Base-by-base conservation (phyloP, 2,797 vertebrate genomes). In the Pangasius sanitwongsei region DNA sequence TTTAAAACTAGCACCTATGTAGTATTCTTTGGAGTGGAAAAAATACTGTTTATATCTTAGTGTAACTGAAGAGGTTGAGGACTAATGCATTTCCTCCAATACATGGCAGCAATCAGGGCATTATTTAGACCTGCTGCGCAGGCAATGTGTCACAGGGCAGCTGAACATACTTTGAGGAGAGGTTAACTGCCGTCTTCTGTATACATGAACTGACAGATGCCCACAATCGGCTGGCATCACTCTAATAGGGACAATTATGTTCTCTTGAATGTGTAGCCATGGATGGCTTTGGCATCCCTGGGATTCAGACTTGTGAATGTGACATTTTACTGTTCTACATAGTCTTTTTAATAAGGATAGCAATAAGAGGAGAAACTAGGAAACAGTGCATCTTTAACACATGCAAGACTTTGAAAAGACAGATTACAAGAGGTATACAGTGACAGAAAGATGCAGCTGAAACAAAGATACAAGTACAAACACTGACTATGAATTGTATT, bases 121-220 rank as follows among this genome's bases (percentile, higher is more conserved):
- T 37, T 59, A 18, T 81, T 81, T 81, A 37, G 9, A 59, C 31
- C 44, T 37, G 31, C 31, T 37, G 78, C 9, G 6, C 31, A 37
- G 59, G 31, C 18, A 59, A 18, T 34, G 53, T 81, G n/a, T 81
- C 53, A 57, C 53, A 81, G 9, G 31, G 78, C 53, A 57, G n/a
- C 53, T 34, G 78, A 81, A 23, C 53, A 37, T 31, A 37, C 53
- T 37, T 31, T 55, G n/a, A 80, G 53, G 31, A 57, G 31, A 37
- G 11, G 1, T 57, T 81, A 81, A 81, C 53, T 81, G 53, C 9
- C 18, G 11, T 81, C 31, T 81, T 81, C 31, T 57, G 16, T 57
- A 59, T 59, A 59, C 31, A 81, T 81, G 53, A 81, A 57, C 78
- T 81, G 31, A 37, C 53, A 81, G 78, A 81, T 59, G 80, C 57